Base-by-base conservation (phyloP, 2,113 vertebrate genomes). In the pig (Sus scrofa) region DNA sequence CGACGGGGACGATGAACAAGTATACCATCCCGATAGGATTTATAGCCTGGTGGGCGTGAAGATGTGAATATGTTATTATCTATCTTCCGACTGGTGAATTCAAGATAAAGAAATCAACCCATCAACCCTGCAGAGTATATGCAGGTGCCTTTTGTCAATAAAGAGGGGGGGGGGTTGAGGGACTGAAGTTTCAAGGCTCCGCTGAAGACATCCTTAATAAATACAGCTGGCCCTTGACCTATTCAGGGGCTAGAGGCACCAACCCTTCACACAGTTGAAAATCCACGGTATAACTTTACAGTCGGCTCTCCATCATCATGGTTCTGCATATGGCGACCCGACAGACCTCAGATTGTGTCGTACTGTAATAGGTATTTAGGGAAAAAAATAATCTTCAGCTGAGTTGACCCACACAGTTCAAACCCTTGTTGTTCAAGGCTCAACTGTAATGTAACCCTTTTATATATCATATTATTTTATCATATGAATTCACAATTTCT, bases 401-500 rank as follows among this genome's bases (percentile, higher is more conserved):
- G 56, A 14, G 52, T n/a, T 52, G 32, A 22, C 11, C 30, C 19
- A 7, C 19, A 19, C 32, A 34, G 15, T 67, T 67, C 65, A 67
- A n/a, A n/a, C 32, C 16, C 65, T 30, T 67, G 32, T n/a, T 32
- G 75, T 78, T 78, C 75, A 56, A 78, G 75, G 54, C 50, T 34
- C 20, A 56, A 34, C 52, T 56, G 52, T 24, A 56, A 30, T 52
- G 30, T 83, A 52, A 39, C 14, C 39, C 9, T 16, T 67, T 54
- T 52, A 32, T 39, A 78, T 14, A 84, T 71, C 44, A 68, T 30
- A 10, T 34, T 34, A 20, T 87, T 56, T 50, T 52, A 44, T 32
- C 24, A 60, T 58, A 81, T 50, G 81, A 84, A 78, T 50, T 62
- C n/a, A 58, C n/a, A n/a, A 10, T 70, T 78, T 13, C 52, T 96